A percentile compares a stretch with the other conserved stretches of the same genome.
phyloP scores from a whole-genome alignment of 2,888 invertebrate genomes.

The Plagodis dolabraria region DNA sequence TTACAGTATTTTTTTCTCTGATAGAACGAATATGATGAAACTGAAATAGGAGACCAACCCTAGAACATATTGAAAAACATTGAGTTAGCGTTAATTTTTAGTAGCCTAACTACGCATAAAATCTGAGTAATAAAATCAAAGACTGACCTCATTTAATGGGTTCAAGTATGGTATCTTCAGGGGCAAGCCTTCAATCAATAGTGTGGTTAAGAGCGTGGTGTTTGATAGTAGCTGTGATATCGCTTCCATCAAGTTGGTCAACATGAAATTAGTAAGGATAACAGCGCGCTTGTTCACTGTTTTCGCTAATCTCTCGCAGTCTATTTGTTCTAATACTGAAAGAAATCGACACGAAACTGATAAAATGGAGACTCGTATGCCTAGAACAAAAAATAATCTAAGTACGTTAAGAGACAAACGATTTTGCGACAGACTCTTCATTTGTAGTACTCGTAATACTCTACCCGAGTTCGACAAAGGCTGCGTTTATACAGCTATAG shows the following conservation, averaged over 20 bases:
- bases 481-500: too few relatives aligned
- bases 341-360: background rate
- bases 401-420: too few relatives aligned
- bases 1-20: too few relatives aligned
- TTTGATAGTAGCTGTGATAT: constrained; percentile 86
- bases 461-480: too few relatives aligned
- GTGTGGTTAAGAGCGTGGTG: constrained; percentile 85
- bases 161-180: constrained; percentile 87
- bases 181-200: constrained; percentile 90
- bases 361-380: too few relatives aligned
- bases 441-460: too few relatives aligned
- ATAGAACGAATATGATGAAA: too few relatives aligned
- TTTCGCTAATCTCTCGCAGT: constrained; percentile 85
- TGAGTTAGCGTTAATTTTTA: too few relatives aligned
- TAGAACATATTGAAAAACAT: too few relatives aligned
- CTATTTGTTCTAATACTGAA: constrained; percentile 79
- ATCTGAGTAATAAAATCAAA: background rate
- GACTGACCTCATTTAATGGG: constrained; percentile 81
- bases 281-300: constrained; percentile 86
- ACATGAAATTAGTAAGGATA: constrained; percentile 88
- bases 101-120: background rate
- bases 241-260: constrained; percentile 87
- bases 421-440: too few relatives aligned
- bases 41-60: too few relatives aligned
- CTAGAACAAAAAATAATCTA: too few relatives aligned